These are phyloP conservation scores for Notiomystis cincta DNA, from an alignment of 2,113 vertebrate species.

Conservation along the genomic window DNA sequence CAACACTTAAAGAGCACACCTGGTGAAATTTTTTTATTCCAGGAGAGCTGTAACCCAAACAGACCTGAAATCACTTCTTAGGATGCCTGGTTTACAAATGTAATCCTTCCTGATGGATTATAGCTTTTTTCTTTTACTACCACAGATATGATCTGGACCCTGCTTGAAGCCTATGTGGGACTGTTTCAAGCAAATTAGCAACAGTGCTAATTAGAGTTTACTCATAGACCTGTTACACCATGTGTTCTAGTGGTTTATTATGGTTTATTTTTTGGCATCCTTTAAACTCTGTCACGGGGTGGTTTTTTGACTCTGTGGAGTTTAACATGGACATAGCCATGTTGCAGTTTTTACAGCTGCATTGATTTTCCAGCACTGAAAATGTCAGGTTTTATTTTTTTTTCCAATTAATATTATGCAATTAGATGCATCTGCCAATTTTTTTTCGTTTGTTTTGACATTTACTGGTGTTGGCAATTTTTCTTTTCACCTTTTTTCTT, in stretches of 20 bases:
- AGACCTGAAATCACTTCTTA: slow-evolving; percentile 72
- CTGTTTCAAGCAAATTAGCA: slow-evolving; percentile 79
- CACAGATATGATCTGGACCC: slow-evolving; percentile 74
- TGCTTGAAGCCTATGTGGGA: slow-evolving; percentile 74
- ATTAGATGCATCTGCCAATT: not conserved
- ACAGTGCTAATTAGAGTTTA: slow-evolving; percentile 82
- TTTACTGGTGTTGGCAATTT: not conserved
- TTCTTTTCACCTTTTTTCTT: not conserved
- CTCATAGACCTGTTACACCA: slow-evolving; percentile 66
- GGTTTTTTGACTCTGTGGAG: slow-evolving; percentile 41
- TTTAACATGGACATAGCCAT: slow-evolving; percentile 47
- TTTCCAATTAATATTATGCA: not conserved
- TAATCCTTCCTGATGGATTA: slow-evolving; percentile 78
- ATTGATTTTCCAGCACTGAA: not conserved
- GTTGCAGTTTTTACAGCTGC: not conserved
- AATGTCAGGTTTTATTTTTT: not conserved
- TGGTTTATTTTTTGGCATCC: slow-evolving; percentile 70
- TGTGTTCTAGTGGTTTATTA: slow-evolving; percentile 66
- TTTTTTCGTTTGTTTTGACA: not conserved
- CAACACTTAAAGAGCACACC: slow-evolving; percentile 62
- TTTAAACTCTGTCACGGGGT: slow-evolving; percentile 58
- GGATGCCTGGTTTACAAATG: slow-evolving; percentile 72
- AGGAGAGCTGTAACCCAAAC: slow-evolving; percentile 69
- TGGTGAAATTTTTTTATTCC: slow-evolving; percentile 64
- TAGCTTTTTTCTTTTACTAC: slow-evolving; percentile 72